Conservation (phyloP, 2,113 vertebrate species). For the Carassius auratus region DNA sequence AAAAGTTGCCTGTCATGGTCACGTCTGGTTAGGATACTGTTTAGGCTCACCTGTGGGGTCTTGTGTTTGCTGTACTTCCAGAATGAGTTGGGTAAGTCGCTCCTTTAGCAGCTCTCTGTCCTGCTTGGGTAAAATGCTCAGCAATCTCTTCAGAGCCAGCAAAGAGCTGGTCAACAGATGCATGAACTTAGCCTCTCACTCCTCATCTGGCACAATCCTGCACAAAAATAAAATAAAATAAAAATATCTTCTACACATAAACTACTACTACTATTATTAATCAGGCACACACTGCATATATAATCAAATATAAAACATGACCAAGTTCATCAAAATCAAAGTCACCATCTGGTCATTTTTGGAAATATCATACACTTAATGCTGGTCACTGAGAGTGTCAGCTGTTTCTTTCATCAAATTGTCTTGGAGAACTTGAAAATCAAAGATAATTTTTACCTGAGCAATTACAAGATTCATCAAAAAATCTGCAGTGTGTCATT, state of each 20-base stretch:
- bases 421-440: slow-evolving; percentile 87
- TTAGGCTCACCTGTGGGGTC: slow-evolving; percentile 82
- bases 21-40: background rate
- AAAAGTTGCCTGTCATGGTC: too few relatives aligned
- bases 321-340: background rate
- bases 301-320: background rate
- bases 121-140: slow-evolving; percentile 79
- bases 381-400: slow-evolving; percentile 91
- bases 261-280: background rate
- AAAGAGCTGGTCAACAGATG: slow-evolving; percentile 91
- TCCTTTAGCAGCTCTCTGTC: slow-evolving; percentile 80
- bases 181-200: slow-evolving; percentile 89
- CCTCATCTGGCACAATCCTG: slow-evolving; percentile 89
- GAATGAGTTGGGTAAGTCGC: slow-evolving; percentile 82
- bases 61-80: slow-evolving; percentile 96
- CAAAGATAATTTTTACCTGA: background rate
- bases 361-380: slow-evolving; percentile 75
- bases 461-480: background rate
- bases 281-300: background rate
- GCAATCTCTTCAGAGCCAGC: slow-evolving; percentile 88
- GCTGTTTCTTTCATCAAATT: slow-evolving; percentile 92
- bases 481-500: background rate
- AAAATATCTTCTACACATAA: background rate
- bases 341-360: background rate
- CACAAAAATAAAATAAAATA: slow-evolving; percentile 10